Evolutionary conservation across 2,888 invertebrate genomes (phyloP), one percentile per base, ranked within the genome.

Genomic region (Podotricha telesiphe): DNA sequence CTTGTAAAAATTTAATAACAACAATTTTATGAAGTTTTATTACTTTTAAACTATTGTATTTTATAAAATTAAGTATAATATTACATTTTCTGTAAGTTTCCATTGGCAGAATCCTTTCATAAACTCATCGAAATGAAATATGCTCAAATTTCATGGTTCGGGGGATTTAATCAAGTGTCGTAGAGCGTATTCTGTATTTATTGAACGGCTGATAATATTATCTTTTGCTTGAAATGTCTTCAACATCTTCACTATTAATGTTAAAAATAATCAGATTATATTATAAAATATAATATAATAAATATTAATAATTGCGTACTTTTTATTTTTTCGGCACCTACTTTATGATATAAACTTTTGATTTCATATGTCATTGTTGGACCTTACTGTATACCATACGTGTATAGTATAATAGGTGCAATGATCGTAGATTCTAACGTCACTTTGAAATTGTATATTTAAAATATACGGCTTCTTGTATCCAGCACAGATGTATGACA

Each of bases 111-210:
- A 51, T 73, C 56, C 50, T 48, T 47, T 66, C 48, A 53, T 61
- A 19, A 70, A 56, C 66, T 47, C 58, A 37, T 67, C 20, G 47
- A 65, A 56, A 56, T 40, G 56, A 62, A 47, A 42, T 40, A 28
- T 66, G 61, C 66, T 65, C 69, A 17, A 68, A 68, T 62, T 56
- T 62, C 61, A 69, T 51, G 69, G 66, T 61, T 67, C 69, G 37
- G 11, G 55, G 40, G 66, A 66, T 69, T 69, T 55, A 69, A 69
- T 69, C 55, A 69, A 65, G 47, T 62, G 47, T 61, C 48, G 61
- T 62, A 51, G 51, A 51, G 58, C 59, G 64, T 59, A 47, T 56
- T 68, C n/a, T 63, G 47, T 19, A 40, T 40, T 40, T 42, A 59
- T 59, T 22, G 45, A 59, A 22, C 11, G 28, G n/a, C 22, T n/a